Evolutionary conservation across 2,888 invertebrate genomes (phyloP), one percentile per base, ranked within the genome.

Genomic region (Aelia acuminata): DNA sequence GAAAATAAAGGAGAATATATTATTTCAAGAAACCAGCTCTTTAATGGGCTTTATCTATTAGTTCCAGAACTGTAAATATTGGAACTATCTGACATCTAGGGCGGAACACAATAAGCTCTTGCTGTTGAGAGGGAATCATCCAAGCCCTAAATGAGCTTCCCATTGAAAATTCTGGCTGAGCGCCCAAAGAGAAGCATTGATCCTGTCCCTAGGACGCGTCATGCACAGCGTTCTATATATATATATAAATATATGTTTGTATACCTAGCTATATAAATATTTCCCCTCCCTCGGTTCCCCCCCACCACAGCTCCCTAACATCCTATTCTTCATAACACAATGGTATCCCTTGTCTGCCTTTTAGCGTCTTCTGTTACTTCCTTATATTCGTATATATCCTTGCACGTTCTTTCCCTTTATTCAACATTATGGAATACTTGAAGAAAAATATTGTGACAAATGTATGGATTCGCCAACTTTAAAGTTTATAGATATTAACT

Each of bases 201-300:
- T 43, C 80, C n/a, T n/a, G 22, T 11, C 22, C n/a, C 75, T 75
- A 22, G 20, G 22, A 57, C 63, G 43, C 43, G 80, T 80, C 80
- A 47, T 80, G 43, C 43, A 22, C 80, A 80, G 80, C 47, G n/a
- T n/a, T 8, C 63, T 18, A 31, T 80, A 39, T 80, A 80, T 18
- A 31, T 80, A 39, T 80, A 80, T 80, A 80, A 80, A 80, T 80
- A 80, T 47, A 80, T 80, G 80, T 80, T 43, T 43, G 80, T 80
- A 43, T 43, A n/a, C 43, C 22, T 80, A n/a, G 22, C 22, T 80
- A 13, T 80, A 80, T 80, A 80, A 43, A 80, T 80, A 80, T 43
- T 22, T n/a, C 43, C 35, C 22, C 39, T 3, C 39, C 39, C 35
- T 5, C 43, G 10, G 43, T 43, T 35, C 35, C 63, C 18, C n/a